Base-by-base conservation (phyloP, 2,797 vertebrate genomes). In the Eidolon dupreanum region DNA sequence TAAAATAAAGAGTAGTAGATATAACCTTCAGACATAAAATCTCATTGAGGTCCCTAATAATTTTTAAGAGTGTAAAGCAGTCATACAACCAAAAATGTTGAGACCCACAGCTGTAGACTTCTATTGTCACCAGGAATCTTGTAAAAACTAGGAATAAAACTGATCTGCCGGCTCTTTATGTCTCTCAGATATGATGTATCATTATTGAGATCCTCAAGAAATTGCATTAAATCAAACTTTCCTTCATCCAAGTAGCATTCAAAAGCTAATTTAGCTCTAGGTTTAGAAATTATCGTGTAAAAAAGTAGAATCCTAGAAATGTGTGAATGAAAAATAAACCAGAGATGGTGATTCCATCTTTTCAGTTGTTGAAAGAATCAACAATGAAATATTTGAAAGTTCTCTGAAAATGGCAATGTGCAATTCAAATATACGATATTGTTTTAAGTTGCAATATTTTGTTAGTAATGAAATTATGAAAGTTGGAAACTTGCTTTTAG, bases 231-330 rank as follows among this genome's bases (percentile, higher is more conserved):
- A 93, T 71, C n/a, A 77, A 82, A 71, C 81, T 92, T 59, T 84
- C 26, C 66, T 61, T 12, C 33, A 33, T 55, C 20, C 15, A 63
- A 65, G 12, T 68, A 61, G 8, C 4, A 83, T 43, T 82, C 36
- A 93, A 78, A 84, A 83, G 49, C 33, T 71, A 41, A 15, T 61
- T 81, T 38, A 79, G 11, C n/a, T 92, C 31, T 16, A 85, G 9
- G 8, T 53, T 95, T 89, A 90, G 55, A 73, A 61, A 92, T 70
- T 33, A 61, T 75, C 36, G 19, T 53, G 9, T 46, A 79, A n/a
- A 70, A 92, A 93, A 92, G 5, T 75, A 65, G n/a, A 97, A 8
- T 15, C 9, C 17, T 43, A 74, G 65, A 88, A 83, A 92, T 19
- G 8, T 22, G 0, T 66, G 24, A 4, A 31, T 53, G n/a, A 88